Conservation (phyloP, 2,113 vertebrate genomes). For the Semnopithecus entellus region DNA sequence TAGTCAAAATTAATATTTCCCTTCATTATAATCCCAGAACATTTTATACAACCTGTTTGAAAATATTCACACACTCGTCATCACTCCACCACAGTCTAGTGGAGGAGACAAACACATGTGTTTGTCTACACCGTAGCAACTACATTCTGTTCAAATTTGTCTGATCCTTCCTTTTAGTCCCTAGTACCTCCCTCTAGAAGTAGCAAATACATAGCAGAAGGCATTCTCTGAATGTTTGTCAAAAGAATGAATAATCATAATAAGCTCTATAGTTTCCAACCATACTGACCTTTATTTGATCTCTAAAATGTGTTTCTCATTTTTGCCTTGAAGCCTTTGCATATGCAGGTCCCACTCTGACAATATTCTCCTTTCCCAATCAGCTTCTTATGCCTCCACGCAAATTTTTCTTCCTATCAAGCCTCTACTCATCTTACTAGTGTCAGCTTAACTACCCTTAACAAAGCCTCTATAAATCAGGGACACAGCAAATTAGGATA, state of each 20-base stretch:
- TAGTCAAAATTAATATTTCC: neutral
- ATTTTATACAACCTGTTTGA: neutral
- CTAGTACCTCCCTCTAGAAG: neutral
- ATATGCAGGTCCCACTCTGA: neutral
- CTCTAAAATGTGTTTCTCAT: neutral
- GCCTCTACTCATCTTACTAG: neutral
- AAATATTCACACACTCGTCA: neutral
- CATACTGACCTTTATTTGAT: neutral
- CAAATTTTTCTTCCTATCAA: neutral
- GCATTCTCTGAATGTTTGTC: neutral
- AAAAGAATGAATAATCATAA: neutral
- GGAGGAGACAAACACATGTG: neutral
- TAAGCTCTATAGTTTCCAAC: neutral
- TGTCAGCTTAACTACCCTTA: neutral
- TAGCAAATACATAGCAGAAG: neutral
- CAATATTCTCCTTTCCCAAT: neutral
- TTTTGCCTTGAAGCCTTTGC: neutral
- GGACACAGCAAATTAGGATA: neutral
- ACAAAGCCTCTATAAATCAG: neutral
- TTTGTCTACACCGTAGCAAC: neutral
- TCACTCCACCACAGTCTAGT: neutral
- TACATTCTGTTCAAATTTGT: neutral
- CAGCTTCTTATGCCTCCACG: neutral
- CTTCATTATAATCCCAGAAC: neutral
- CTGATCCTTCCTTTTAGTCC: neutral